phyloP scores from a whole-genome alignment of 2,888 invertebrate genomes.

The Autographa pulchrina region DNA sequence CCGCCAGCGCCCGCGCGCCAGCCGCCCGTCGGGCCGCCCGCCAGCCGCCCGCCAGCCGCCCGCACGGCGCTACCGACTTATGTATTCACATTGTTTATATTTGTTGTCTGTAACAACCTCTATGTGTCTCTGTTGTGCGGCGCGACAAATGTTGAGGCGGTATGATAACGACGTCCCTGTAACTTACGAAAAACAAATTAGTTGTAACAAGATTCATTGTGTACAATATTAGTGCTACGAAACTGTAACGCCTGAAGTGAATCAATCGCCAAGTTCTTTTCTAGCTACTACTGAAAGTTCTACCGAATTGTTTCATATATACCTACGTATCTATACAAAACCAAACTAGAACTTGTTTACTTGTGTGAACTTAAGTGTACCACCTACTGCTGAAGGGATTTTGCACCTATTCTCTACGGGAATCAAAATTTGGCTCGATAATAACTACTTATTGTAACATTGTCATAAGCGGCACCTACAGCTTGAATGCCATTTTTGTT shows the following conservation, averaged over 20 bases:
- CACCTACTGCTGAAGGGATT: neutral
- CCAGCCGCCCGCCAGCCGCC: constrained; percentile 51
- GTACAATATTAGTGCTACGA: neutral
- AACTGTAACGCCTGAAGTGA: neutral
- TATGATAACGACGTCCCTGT: constrained; percentile 10
- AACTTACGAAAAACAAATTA: neutral
- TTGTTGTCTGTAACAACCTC: constrained; percentile 51
- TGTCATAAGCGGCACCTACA: too few relatives aligned
- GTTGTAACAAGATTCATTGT: neutral
- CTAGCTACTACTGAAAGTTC: neutral
- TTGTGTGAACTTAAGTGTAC: neutral
- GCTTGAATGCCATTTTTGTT: too few relatives aligned
- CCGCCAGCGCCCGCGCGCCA: constrained; percentile 36
- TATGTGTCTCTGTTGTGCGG: constrained; percentile 47
- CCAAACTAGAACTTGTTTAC: neutral
- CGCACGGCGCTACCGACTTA: constrained; percentile 55
- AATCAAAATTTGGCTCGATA: neutral
- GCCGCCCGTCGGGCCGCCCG: constrained; percentile 57
- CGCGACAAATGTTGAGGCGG: constrained; percentile 33
- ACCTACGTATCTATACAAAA: neutral
- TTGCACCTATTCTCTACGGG: neutral
- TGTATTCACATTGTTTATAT: constrained; percentile 58
- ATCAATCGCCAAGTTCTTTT: neutral
- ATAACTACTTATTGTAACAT: too few relatives aligned
- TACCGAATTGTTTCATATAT: neutral